Conservation (phyloP, 2,113 vertebrate genomes). For the Manacus vitellinus region DNA sequence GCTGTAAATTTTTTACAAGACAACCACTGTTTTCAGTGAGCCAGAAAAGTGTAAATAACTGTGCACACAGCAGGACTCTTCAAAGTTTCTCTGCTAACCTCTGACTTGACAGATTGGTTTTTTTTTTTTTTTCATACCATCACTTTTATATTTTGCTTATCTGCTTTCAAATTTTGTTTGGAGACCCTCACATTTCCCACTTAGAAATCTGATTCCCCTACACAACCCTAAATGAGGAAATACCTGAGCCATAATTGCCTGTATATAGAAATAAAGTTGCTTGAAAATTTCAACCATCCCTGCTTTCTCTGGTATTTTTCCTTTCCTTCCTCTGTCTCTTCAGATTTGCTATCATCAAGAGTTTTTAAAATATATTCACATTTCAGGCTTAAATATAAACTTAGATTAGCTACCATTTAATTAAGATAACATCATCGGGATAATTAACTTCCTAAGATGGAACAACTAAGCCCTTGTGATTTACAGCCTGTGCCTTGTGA, state of each 20-base stretch:
- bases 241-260: background rate
- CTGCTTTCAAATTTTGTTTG: conserved; percentile 53
- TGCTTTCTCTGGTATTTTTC: conserved; percentile 69
- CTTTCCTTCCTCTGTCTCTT: conserved; percentile 68
- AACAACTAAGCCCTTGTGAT: conserved; percentile 37
- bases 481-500: conserved; percentile 32
- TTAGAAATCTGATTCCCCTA: conserved; percentile 53
- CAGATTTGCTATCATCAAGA: conserved; percentile 60
- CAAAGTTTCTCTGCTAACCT: background rate
- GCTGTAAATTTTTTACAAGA: background rate
- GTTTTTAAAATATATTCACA: conserved; percentile 63
- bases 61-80: background rate
- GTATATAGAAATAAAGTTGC: conserved; percentile 54
- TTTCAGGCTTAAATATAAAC: conserved; percentile 63
- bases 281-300: conserved; percentile 50
- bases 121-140: background rate
- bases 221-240: conserved; percentile 59
- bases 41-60: conserved; percentile 9
- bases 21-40: background rate
- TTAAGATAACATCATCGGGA: conserved; percentile 57
- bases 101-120: background rate
- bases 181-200: background rate
- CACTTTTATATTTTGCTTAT: conserved; percentile 34
- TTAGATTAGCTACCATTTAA: conserved; percentile 67
- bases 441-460: conserved; percentile 57